Base-by-base conservation (phyloP, 2,888 invertebrate species). In the Polymixis lichenea region DNA sequence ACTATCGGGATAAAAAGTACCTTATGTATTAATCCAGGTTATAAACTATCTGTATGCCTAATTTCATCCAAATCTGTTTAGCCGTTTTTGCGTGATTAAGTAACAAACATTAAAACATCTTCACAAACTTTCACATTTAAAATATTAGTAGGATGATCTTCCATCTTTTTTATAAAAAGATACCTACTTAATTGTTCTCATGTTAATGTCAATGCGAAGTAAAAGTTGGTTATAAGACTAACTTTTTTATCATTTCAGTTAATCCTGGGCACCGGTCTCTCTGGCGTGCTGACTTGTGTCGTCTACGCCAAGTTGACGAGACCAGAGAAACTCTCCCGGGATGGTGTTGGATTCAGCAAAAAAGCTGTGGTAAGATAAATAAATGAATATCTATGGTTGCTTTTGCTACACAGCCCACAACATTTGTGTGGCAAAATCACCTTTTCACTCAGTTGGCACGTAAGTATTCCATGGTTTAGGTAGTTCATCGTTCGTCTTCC, bases 311-410 rank as follows among this genome's bases (percentile, higher is more conserved):
- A 98, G 93, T 96, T 98, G 64, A 98, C 98, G 0, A 94, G 98
- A 53, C 98, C 98, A 0, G 98, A 98, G 92, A 98, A 98, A 87
- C 96, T 98, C 80, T 95, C 96, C 11, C 96, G 98, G 68, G 98
- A 98, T 89, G 98, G 98, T 56, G 97, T 98, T 58, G 98, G 98
- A 88, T 99, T 98, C 94, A 98, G 98, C 89, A 98, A 98, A 87
- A 97, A 97, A 74, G 97, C 97, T 56, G 97, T 97, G 93, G 98
- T 98, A 92, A 95, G 77, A 55, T 13, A 28, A 49, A 28, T 3
- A 15, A 65, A 25, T 49, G 1, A 19, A 19, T 46, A 25, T 25
- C n/a, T n/a, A n/a, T 62, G 15, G 13, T n/a, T 38, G n/a, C n/a
- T 0, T 11, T 43, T 1, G 5, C 9, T n/a, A 43, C 43, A 38